These are phyloP conservation scores for Bombycilla garrulus DNA, from an alignment of 2,113 vertebrate species.

Conservation along the genomic window DNA sequence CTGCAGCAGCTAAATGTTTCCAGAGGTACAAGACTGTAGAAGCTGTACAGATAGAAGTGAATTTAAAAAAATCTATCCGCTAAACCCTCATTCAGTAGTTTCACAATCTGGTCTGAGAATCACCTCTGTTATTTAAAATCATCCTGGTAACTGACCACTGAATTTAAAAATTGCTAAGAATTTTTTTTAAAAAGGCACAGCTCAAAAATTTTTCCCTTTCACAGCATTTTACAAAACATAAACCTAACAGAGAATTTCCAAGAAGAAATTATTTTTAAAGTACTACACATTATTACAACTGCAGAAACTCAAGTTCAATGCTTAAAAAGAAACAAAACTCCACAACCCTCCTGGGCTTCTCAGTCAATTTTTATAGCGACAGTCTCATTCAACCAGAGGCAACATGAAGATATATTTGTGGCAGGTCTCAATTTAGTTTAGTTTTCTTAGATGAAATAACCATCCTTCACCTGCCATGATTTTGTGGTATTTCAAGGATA, in stretches of 20 bases:
- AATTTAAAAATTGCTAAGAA: not conserved
- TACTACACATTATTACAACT: not conserved
- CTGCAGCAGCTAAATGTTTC: not conserved
- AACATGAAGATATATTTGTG: not conserved
- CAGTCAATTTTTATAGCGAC: not conserved
- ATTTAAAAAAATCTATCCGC: not conserved
- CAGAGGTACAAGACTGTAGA: not conserved
- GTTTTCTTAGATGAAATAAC: not conserved
- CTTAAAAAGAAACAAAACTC: not conserved
- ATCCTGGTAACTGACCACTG: not conserved
- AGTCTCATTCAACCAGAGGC: not conserved
- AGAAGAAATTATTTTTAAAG: not conserved
- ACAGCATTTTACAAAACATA: not conserved
- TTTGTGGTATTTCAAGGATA: not conserved
- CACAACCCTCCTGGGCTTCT: not conserved
- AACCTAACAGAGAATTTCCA: not conserved
- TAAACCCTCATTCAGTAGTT: not conserved
- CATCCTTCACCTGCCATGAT: not conserved
- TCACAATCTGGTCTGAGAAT: not conserved
- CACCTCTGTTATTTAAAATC: not conserved
- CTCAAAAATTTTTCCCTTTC: not conserved
- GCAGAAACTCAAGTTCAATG: not conserved
- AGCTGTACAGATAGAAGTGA: rapidly evolving
- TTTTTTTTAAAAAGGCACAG: not conserved
- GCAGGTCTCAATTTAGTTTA: not conserved